Evolutionary conservation across 2,113 vertebrate genomes (phyloP).

Genomic region (Gavialis gangeticus): DNA sequence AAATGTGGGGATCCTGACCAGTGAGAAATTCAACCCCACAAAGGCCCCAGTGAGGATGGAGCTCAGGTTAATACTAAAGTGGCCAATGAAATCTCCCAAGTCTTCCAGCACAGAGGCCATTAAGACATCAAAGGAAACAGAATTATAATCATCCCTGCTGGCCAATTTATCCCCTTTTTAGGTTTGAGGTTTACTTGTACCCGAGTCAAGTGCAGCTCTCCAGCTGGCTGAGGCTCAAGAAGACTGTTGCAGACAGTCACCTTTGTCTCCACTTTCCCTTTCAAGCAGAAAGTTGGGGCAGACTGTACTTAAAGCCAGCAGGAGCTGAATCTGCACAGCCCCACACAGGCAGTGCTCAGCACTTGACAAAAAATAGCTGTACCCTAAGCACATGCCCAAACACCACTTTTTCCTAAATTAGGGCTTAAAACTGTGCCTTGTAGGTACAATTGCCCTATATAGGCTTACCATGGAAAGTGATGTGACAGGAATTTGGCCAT

Average conservation of each 20-base stretch:
- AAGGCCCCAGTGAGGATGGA: not conserved
- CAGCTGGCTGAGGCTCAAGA: not conserved
- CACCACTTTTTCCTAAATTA: not conserved
- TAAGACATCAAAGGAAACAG: not conserved
- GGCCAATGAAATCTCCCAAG: not conserved
- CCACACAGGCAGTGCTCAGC: not conserved
- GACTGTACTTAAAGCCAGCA: not conserved
- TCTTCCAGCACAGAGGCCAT: not conserved
- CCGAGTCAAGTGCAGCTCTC: not conserved
- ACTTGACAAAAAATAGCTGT: not conserved
- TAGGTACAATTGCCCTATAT: not conserved
- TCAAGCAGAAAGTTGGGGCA: not conserved
- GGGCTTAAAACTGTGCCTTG: not conserved
- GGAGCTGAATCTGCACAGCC: not conserved
- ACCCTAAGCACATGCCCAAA: not conserved
- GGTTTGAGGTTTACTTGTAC: not conserved
- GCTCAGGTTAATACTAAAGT: not conserved
- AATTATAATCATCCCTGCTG: not conserved
- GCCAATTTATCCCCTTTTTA: no score
- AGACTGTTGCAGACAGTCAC: not conserved
- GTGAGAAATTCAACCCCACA: not conserved
- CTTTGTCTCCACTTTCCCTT: not conserved
- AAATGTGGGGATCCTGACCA: not conserved
- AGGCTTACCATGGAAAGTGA: slow-evolving; percentile 34
- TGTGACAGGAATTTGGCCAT: not conserved